A percentile compares a stretch with the other conserved stretches of the same genome.
These are phyloP conservation scores for Keiferia lycopersicella DNA, from an alignment of 2,888 invertebrate genomes.

Conservation along the genomic window DNA sequence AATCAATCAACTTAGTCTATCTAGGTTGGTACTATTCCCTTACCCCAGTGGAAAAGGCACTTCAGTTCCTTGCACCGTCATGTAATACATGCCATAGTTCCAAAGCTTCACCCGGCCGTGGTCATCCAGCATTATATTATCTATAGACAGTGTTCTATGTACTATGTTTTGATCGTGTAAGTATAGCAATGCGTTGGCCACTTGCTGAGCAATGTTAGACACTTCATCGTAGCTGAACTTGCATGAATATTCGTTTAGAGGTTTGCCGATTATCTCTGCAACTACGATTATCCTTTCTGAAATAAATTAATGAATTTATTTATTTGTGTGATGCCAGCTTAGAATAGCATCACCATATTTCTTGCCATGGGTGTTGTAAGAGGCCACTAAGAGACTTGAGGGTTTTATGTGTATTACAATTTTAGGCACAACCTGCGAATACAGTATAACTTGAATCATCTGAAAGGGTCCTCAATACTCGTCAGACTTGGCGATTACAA, in stretches of 20 bases:
- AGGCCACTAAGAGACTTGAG: too few relatives aligned
- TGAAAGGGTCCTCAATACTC: too few relatives aligned
- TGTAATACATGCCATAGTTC: slow-evolving; percentile 95
- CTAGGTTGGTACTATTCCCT: slow-evolving; percentile 47
- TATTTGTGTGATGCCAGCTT: too few relatives aligned
- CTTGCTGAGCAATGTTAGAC: slow-evolving; percentile 86
- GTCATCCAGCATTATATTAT: slow-evolving; percentile 89
- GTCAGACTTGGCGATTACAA: too few relatives aligned
- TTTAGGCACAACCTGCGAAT: too few relatives aligned
- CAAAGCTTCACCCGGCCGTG: slow-evolving; percentile 90
- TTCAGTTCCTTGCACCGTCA: slow-evolving; percentile 92
- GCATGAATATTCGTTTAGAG: slow-evolving; percentile 79
- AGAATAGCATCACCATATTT: too few relatives aligned
- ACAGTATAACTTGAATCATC: too few relatives aligned
- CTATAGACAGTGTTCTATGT: slow-evolving; percentile 90
- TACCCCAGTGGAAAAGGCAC: slow-evolving; percentile 95
- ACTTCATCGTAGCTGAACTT: slow-evolving; percentile 75
- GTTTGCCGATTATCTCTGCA: slow-evolving; percentile 88
- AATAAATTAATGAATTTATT: slow-evolving; percentile 41
- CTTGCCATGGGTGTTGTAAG: too few relatives aligned
- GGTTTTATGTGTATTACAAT: too few relatives aligned
- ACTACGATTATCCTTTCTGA: slow-evolving; percentile 91
- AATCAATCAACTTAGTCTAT: too few relatives aligned
- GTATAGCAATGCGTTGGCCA: slow-evolving; percentile 86
- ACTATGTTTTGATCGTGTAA: slow-evolving; percentile 88